phyloP scores from a whole-genome alignment of 53 echinoderm and acorn worm species.

The Arbacia lixula region DNA sequence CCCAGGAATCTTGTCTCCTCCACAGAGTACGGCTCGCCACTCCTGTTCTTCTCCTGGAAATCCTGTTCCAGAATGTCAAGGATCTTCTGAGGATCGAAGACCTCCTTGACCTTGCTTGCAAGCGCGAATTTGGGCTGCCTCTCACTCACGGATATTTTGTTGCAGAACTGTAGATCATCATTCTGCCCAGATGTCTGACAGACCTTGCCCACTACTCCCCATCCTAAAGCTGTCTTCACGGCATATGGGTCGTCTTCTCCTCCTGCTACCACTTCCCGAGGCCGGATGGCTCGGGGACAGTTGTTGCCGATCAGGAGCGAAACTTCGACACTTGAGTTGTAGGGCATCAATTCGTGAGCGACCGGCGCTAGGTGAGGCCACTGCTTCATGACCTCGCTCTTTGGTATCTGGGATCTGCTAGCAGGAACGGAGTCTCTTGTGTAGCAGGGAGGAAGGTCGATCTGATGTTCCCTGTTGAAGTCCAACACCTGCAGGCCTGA shows the following conservation, averaged over 20 bases:
- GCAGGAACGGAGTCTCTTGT: conserved; percentile 42
- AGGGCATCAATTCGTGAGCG: conserved; percentile 26
- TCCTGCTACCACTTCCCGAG: conserved; percentile 42
- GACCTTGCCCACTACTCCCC: conserved; percentile 57
- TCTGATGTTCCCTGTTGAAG: conserved; percentile 34
- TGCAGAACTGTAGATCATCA: neutral
- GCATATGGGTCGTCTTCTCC: conserved; percentile 62
- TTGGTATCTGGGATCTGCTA: conserved; percentile 59
- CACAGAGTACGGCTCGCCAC: conserved; percentile 17
- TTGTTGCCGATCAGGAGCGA: conserved; percentile 57
- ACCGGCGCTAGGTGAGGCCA: conserved; percentile 58
- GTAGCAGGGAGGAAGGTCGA: conserved; percentile 36
- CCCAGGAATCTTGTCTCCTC: conserved; percentile 41
- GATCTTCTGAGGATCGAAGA: conserved; percentile 19
- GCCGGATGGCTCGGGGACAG: conserved; percentile 54
- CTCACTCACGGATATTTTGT: conserved; percentile 8
- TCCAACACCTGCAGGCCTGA: conserved; percentile 37
- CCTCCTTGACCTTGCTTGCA: conserved; percentile 24
- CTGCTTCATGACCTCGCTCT: conserved; percentile 19
- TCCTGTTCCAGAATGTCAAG: conserved; percentile 40
- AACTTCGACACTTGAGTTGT: conserved; percentile 21
- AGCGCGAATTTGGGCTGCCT: conserved; percentile 9
- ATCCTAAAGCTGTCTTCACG: conserved; percentile 34
- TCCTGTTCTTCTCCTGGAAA: conserved; percentile 16
- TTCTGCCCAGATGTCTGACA: conserved; percentile 15